Base-by-base conservation (phyloP, 2,888 invertebrate species). In the Temnothorax unifasciatus region DNA sequence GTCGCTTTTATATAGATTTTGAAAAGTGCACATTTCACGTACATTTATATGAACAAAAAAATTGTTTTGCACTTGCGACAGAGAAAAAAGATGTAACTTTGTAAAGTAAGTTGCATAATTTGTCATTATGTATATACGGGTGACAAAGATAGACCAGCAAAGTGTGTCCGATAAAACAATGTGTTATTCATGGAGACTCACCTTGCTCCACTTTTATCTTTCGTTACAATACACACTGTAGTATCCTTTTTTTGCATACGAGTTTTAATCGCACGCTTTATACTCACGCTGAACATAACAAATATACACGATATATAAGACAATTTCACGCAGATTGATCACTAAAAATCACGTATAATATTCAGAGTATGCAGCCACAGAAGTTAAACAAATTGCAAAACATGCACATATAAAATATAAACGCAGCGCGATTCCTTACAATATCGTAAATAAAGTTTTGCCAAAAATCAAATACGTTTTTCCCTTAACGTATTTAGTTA, bases 131-230 rank as follows among this genome's bases (percentile, higher is more conserved):
- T 61, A 25, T n/a, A 47, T 25, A 13, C 73, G 59, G 29, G 25
- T 41, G 54, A 44, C 57, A 57, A 73, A 11, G 15, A 73, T 25
- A 57, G 18, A 73, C 5, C 41, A 73, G 41, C 9, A 29, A 38
- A 64, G 8, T 66, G 66, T 83, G 85, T 75, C 66, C 52, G 85
- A 76, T 82, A 89, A 91, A 90, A 88, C 87, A 86, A 85, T 86
- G 84, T 84, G 85, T 88, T 86, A 90, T 90, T 89, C 88, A 87
- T 87, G 88, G 89, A 68, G 73, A 82, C 86, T 89, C 92, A 93
- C 93, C 92, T 93, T 91, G 92, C 90, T 92, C 92, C 84, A 92
- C 86, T 92, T 92, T 86, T 66, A 44, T 52, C 44, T 71, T 44
- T 68, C 13, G 64, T 38, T n/a, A 50, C 21, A 34, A 44, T 57